Percentiles rank a stretch among this genome's conserved stretches.
phyloP scores from a whole-genome alignment of 1,140 invertebrate species.

The Aphaenogaster floridana region DNA sequence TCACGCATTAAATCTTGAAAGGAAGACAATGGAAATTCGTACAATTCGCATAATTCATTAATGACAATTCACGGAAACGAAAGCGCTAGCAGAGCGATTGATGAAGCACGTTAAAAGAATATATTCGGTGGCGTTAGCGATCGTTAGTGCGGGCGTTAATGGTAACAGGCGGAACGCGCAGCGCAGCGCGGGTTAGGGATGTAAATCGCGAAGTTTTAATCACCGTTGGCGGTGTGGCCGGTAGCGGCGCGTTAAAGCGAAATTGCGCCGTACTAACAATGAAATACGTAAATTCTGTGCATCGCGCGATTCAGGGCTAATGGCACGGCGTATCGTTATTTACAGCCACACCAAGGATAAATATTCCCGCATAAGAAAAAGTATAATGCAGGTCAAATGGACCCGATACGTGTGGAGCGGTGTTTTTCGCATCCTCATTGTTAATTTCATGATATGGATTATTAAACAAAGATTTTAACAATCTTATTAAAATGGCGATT shows the following conservation, averaged over 20 bases:
- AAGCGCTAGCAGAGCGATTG: constrained; percentile 19
- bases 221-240: constrained; percentile 53
- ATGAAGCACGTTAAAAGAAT: constrained; percentile 47
- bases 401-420: neutral
- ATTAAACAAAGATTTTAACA: neutral
- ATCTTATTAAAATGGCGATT: neutral
- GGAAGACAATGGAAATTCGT: neutral
- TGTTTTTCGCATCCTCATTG: neutral
- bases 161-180: constrained; percentile 48
- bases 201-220: constrained; percentile 65
- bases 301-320: constrained; percentile 61
- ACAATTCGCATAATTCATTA: neutral
- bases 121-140: constrained; percentile 42
- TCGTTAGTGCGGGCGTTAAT: constrained; percentile 57
- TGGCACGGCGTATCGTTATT: constrained; percentile 57
- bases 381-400: constrained; percentile 2
- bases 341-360: constrained; percentile 44
- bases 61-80: constrained; percentile 16
- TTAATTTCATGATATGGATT: neutral
- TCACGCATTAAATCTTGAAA: neutral
- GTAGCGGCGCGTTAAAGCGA: constrained; percentile 61
- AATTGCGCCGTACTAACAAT: constrained; percentile 64
- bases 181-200: constrained; percentile 56
- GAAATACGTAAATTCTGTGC: constrained; percentile 65
- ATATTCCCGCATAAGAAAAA: constrained; percentile 56